Evolutionary conservation across 1,140 invertebrate genomes (phyloP).

Genomic region (Homarus americanus): DNA sequence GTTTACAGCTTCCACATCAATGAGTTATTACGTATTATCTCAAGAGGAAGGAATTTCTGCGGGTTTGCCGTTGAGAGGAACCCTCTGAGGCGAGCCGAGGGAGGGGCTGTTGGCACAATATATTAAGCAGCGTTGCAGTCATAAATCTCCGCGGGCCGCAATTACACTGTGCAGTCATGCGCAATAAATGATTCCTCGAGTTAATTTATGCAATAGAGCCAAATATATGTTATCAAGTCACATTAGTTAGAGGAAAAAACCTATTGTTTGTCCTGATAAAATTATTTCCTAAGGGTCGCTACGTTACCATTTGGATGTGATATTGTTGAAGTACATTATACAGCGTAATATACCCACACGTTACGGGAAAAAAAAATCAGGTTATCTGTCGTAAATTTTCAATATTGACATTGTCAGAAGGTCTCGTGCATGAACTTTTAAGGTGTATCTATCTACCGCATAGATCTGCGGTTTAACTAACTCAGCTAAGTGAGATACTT

Average conservation of each 20-base stretch:
- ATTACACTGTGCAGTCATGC: slow-evolving; percentile 40
- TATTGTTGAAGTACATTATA: not conserved
- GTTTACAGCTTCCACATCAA: too few species aligned
- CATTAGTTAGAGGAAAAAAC: not conserved
- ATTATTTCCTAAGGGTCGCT: not conserved
- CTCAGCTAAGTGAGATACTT: too few species aligned
- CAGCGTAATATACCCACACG: not conserved
- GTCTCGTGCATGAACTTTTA: not conserved
- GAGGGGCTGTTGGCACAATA: not conserved
- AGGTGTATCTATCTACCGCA: too few species aligned
- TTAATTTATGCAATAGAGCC: slow-evolving; percentile 38
- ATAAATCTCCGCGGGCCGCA: not conserved
- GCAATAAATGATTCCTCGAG: slow-evolving; percentile 40
- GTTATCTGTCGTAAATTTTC: not conserved
- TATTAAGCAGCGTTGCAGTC: slow-evolving; percentile 16
- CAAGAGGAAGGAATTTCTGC: not conserved
- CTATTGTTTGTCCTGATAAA: not conserved
- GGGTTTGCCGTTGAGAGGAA: not conserved
- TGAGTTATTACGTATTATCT: not conserved
- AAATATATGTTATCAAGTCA: slow-evolving; percentile 38
- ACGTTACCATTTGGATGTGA: not conserved
- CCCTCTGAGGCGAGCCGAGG: not conserved
- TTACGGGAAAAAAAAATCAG: not conserved
- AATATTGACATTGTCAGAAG: not conserved
- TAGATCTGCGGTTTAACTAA: too few species aligned